Percentiles rank a stretch among this genome's conserved stretches.
Evolutionary conservation across 1,140 invertebrate genomes (phyloP).

Genomic region (Eriocheir sinensis): DNA sequence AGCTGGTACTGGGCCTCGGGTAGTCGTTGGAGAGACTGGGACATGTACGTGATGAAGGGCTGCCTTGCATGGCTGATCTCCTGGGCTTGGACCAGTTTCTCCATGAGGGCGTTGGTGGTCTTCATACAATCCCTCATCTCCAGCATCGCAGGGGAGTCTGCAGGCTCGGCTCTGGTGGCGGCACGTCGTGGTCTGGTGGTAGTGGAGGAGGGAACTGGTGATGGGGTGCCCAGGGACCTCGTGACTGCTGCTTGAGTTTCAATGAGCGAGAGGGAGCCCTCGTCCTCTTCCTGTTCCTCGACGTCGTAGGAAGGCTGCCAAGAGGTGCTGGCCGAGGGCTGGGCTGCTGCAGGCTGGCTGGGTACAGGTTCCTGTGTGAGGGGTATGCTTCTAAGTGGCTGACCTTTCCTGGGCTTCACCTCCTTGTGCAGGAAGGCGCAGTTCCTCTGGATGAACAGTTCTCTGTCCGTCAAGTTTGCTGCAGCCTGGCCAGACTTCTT

Average conservation of each 20-base stretch:
- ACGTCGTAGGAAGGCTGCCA: too few relatives aligned
- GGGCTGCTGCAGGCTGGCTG: too few relatives aligned
- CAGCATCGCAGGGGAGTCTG: slow-evolving; percentile 48
- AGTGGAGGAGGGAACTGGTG: slow-evolving; percentile 37
- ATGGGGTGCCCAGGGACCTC: slow-evolving; percentile 48
- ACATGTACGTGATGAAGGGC: slow-evolving; percentile 59
- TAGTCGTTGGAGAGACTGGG: slow-evolving; percentile 38
- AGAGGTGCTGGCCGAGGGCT: too few relatives aligned
- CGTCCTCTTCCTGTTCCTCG: too few relatives aligned
- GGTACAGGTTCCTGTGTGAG: too few relatives aligned
- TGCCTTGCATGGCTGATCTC: slow-evolving; percentile 47
- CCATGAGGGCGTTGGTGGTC: slow-evolving; percentile 51
- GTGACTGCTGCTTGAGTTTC: slow-evolving; percentile 51
- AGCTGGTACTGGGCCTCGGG: slow-evolving; percentile 41
- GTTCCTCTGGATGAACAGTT: neutral
- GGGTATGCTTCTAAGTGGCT: too few relatives aligned
- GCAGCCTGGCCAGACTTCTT: slow-evolving; percentile 56
- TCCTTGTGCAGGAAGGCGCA: too few relatives aligned
- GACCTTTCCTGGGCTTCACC: too few relatives aligned
- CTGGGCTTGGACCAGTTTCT: slow-evolving; percentile 48
- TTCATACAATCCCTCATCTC: slow-evolving; percentile 51
- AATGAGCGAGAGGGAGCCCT: too few relatives aligned
- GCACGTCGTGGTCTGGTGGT: slow-evolving; percentile 42
- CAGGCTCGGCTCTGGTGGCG: slow-evolving; percentile 54
- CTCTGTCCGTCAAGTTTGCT: slow-evolving; percentile 49